Conservation (phyloP, 1,140 invertebrate genomes). For the Calliopsis andreniformis region DNA sequence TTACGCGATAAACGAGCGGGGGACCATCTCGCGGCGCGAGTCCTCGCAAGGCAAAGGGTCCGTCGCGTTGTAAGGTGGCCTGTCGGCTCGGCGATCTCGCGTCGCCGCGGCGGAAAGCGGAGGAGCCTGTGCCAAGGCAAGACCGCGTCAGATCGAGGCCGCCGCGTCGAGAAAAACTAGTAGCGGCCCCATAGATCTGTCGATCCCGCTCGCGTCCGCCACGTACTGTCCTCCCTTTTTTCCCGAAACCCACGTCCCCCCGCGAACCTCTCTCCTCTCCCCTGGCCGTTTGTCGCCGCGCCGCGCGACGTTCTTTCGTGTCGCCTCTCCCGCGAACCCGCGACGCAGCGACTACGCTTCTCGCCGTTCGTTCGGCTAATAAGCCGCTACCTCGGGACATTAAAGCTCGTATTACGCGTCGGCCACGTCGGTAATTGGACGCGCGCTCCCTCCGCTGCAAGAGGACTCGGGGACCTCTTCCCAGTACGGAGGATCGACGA, state of each 20-base stretch:
- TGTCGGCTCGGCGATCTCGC: conserved; percentile 16
- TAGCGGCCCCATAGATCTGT: conserved; percentile 72
- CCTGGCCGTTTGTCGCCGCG: conserved; percentile 11
- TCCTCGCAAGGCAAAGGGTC: conserved; percentile 26
- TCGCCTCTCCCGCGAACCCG: conserved; percentile 29
- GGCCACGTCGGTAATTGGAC: conserved; percentile 66
- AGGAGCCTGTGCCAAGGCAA: conserved; percentile 24
- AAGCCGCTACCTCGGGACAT: conserved; percentile 62
- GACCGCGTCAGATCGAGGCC: conserved; percentile 70
- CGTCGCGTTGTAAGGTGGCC: conserved; percentile 6
- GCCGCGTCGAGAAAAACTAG: conserved; percentile 70
- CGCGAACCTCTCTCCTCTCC: conserved; percentile 29
- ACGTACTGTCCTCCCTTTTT: conserved; percentile 36
- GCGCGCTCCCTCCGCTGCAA: conserved; percentile 54
- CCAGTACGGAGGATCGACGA: conserved; percentile 43
- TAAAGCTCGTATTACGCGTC: conserved; percentile 67
- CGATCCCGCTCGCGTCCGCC: conserved; percentile 37
- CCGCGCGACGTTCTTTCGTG: conserved; percentile 35
- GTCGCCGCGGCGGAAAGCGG: conserved; percentile 27
- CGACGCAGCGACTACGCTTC: conserved; percentile 13
- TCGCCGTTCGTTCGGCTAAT: conserved; percentile 57
- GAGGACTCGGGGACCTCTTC: conserved; percentile 24
- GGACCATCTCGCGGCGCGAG: conserved; percentile 12
- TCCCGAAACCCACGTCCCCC: conserved; percentile 23
- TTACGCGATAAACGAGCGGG: conserved; percentile 63